Evolutionary conservation across 30 jellyfish, hydroid and myxozoan genomes (phyloP).

Genomic region (Sanderia malayensis): DNA sequence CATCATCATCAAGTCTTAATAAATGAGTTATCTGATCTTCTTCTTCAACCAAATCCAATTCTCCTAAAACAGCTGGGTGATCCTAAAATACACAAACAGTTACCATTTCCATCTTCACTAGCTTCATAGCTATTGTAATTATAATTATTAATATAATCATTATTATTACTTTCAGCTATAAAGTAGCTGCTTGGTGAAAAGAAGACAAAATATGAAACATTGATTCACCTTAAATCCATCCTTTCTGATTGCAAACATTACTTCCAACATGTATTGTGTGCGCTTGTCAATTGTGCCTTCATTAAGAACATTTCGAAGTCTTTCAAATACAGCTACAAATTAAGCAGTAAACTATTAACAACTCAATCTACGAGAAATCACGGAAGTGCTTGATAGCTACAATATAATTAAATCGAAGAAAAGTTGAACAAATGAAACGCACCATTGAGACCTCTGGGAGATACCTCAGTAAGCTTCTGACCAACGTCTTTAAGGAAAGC

Average conservation of each 20-base stretch:
- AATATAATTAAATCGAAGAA: too few species aligned
- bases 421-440: too few species aligned
- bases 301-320: constrained; percentile 86
- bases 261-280: constrained; percentile 98
- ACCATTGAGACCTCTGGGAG: constrained; percentile 99
- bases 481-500: constrained; percentile 99
- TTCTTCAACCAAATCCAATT: constrained; percentile 91
- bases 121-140: too few species aligned
- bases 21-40: constrained; percentile 99
- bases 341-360: not conserved
- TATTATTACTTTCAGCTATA: too few species aligned
- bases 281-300: constrained; percentile 89
- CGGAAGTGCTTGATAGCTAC: too few species aligned
- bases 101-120: too few species aligned
- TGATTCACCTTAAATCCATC: constrained; percentile 98
- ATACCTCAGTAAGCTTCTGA: constrained; percentile 84
- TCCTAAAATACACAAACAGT: too few species aligned
- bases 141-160: too few species aligned
- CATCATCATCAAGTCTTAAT: constrained; percentile 89
- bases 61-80: constrained; percentile 72
- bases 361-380: too few species aligned
- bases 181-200: too few species aligned
- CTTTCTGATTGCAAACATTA: constrained; percentile 97
- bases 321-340: constrained; percentile 90
- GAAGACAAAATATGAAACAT: too few species aligned